Percentiles rank a stretch among this genome's conserved stretches.
These are phyloP conservation scores for Brachymystax lenok DNA, from an alignment of 2,797 vertebrate genomes.

Conservation along the genomic window DNA sequence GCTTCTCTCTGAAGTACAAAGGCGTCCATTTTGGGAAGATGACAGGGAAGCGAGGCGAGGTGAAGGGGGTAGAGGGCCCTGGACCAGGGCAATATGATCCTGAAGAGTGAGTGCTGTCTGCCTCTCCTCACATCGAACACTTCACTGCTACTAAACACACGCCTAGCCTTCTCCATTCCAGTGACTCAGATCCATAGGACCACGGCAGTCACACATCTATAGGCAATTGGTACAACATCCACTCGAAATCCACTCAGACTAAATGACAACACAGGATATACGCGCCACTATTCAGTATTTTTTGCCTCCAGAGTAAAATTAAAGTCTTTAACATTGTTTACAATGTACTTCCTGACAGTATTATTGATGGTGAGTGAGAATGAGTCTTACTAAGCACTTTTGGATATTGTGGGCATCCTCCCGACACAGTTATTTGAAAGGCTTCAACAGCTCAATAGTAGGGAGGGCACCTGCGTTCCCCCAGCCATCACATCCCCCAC, in stretches of 20 bases:
- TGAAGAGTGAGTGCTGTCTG: conserved; percentile 51
- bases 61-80: conserved; percentile 54
- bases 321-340: conserved; percentile 54
- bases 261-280: neutral
- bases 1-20: conserved; percentile 66
- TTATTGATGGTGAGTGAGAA: conserved; percentile 32
- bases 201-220: neutral
- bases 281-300: neutral
- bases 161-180: neutral
- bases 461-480: conserved; percentile 7
- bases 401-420: conserved; percentile 20
- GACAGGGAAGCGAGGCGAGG: conserved; percentile 57
- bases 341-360: conserved; percentile 30
- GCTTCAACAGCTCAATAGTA: conserved; percentile 32
- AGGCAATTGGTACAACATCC: neutral
- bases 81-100: conserved; percentile 71
- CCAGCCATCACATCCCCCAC: conserved; percentile 15
- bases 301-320: neutral
- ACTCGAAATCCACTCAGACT: neutral
- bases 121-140: neutral
- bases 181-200: too few species aligned
- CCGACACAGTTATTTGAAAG: conserved; percentile 32
- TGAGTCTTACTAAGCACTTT: conserved; percentile 43
- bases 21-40: conserved; percentile 73
- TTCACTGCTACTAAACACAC: neutral